Conservation (phyloP, 2,797 vertebrate genomes). For the Spatula clypeata region DNA sequence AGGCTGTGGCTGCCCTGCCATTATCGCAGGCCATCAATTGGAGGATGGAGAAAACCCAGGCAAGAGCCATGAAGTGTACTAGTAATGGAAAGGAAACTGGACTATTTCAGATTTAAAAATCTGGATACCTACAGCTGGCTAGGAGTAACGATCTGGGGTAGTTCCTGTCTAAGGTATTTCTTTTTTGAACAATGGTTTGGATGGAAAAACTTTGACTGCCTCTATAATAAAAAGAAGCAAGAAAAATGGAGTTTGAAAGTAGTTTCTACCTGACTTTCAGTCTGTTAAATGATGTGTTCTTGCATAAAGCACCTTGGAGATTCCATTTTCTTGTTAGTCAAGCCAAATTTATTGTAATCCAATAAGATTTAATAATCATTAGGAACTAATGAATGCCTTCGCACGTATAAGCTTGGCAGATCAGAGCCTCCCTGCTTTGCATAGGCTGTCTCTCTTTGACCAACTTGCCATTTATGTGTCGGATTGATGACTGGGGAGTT, state of each 20-base stretch:
- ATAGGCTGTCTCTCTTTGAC: conserved; percentile 16
- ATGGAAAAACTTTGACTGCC: not conserved
- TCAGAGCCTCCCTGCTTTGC: conserved; percentile 38
- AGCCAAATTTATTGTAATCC: conserved; percentile 59
- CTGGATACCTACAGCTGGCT: conserved; percentile 24
- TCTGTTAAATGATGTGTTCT: not conserved
- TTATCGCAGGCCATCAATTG: not conserved
- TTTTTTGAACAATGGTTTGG: not conserved
- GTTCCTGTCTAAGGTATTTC: not conserved
- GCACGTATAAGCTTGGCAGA: conserved; percentile 39
- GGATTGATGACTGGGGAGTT: conserved; percentile 41
- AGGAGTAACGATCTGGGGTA: not conserved
- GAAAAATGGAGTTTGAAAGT: not conserved
- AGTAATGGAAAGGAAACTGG: conserved; percentile 30
- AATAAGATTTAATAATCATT: conserved; percentile 59
- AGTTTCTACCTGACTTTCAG: conserved; percentile 13
- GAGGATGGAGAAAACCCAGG: conserved; percentile 8
- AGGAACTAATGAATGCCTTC: conserved; percentile 53
- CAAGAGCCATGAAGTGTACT: not conserved
- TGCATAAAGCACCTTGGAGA: conserved; percentile 15
- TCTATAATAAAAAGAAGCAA: conserved; percentile 4
- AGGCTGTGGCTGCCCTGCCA: not conserved
- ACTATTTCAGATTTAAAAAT: conserved; percentile 5
- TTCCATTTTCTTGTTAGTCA: conserved; percentile 40
- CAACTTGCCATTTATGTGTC: conserved; percentile 30